A percentile compares a stretch with the other conserved stretches of the same genome.
Conservation (phyloP, 1,140 invertebrate species). For the Caenorhabditis latens region DNA sequence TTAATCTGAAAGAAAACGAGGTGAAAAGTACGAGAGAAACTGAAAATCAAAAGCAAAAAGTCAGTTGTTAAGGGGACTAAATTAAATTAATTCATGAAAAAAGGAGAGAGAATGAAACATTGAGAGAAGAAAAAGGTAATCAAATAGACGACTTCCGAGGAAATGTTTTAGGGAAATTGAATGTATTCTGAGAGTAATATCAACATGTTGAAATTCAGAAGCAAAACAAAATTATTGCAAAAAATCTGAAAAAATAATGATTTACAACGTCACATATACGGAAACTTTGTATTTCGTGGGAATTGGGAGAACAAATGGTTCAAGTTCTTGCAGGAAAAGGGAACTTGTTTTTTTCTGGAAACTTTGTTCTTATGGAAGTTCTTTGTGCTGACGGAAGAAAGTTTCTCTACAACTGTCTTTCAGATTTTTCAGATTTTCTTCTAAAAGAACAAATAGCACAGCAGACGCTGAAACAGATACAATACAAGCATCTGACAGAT, state of each 20-base stretch:
- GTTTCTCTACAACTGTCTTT: no score
- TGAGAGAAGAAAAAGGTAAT: not conserved
- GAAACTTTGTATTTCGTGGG: not conserved
- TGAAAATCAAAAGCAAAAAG: not conserved
- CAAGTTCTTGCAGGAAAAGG: not conserved
- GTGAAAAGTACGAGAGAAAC: not conserved
- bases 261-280: not conserved
- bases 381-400: no score
- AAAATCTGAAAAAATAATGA: not conserved
- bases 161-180: not conserved
- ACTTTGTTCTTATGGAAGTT: not conserved
- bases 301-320: not conserved
- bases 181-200: not conserved
- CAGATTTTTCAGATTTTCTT: no score
- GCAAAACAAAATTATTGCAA: not conserved
- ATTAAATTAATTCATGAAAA: not conserved
- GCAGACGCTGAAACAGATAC: no score
- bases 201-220: not conserved
- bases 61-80: not conserved
- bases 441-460: no score
- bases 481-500: no score
- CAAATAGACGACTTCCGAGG: conserved; percentile 9
- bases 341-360: not conserved
- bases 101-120: not conserved
- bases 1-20: not conserved